These are phyloP conservation scores for Rhyacophila evoluta DNA, from an alignment of 2,888 invertebrate genomes.

Conservation along the genomic window DNA sequence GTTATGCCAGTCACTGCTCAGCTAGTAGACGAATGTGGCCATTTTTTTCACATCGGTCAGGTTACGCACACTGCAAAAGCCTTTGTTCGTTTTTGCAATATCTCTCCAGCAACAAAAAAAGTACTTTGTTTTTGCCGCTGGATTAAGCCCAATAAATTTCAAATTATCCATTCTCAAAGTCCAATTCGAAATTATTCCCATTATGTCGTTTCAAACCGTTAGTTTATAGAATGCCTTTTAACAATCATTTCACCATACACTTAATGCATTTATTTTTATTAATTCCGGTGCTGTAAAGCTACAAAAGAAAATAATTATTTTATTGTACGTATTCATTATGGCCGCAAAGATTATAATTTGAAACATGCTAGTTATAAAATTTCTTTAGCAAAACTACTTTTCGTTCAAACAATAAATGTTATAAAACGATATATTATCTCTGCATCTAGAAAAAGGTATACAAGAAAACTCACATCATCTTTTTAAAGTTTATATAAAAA, in stretches of 20 bases:
- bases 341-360: too few relatives aligned
- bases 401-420: too few relatives aligned
- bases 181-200: background rate
- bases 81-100: conserved; percentile 38
- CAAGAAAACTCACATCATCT: too few relatives aligned
- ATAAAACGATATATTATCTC: too few relatives aligned
- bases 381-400: too few relatives aligned
- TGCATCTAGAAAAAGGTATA: too few relatives aligned
- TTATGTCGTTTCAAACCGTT: conserved; percentile 2
- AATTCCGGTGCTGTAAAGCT: too few relatives aligned
- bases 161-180: conserved; percentile 43
- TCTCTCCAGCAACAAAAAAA: conserved; percentile 33
- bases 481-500: too few relatives aligned
- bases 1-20: conserved; percentile 49
- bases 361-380: too few relatives aligned
- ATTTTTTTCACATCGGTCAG: conserved; percentile 23
- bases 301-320: too few relatives aligned
- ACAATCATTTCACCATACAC: background rate
- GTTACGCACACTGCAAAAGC: conserved; percentile 33
- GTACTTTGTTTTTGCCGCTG: conserved; percentile 45
- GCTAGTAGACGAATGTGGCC: conserved; percentile 26
- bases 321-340: too few relatives aligned
- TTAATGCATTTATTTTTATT: too few relatives aligned
- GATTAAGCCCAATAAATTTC: conserved; percentile 49
- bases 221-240: background rate